Base-by-base conservation (phyloP, 1,140 invertebrate genomes). In the Aphaenogaster rudis region DNA sequence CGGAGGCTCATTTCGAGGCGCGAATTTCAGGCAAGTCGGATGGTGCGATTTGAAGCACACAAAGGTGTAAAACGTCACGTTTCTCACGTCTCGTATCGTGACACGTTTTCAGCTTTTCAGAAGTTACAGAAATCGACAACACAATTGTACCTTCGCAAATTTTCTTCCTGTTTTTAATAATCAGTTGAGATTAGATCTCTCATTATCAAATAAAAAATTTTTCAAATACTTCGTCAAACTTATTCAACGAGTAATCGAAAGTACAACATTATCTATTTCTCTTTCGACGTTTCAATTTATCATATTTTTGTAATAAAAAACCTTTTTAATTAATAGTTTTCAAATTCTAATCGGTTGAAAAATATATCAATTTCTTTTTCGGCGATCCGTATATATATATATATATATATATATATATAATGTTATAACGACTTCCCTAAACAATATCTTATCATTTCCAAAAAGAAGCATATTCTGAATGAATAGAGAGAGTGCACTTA, bases 51-150 rank as follows among this genome's bases (percentile, higher is more conserved):
- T 61, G 36, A 59, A 42, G 45, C 21, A 50, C 17, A 74, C 54
- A 76, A 45, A 76, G 39, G 21, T 59, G 15, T 69, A 69, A 69
- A 69, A 48, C 21, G 21, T 69, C 69, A 72, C 15, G 9, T 57
- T 76, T 57, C 72, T 76, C 72, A 36, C 36, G 13, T 76, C 5
- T 39, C 6, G 50, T 50, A 17, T 39, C 6, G 50, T 50, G 28
- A 66, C 11, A n/a, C n/a, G 28, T n/a, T 28, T 28, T 28, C 28
- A 36, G 21, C 42, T 4, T 33, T 63, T n/a, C 11, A 28, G 15
- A 59, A 77, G 36, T 74, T 54, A 74, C 50, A 17, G 45, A 50
- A 63, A 63, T 17, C 61, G 33, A 15, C 61, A 21, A 13, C 21
- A 28, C 64, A 71, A 71, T n/a, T 54, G 5, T 39, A 42, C 8